Evolutionary conservation across 2,113 vertebrate genomes (phyloP).

Genomic region (Anhinga rufa): DNA sequence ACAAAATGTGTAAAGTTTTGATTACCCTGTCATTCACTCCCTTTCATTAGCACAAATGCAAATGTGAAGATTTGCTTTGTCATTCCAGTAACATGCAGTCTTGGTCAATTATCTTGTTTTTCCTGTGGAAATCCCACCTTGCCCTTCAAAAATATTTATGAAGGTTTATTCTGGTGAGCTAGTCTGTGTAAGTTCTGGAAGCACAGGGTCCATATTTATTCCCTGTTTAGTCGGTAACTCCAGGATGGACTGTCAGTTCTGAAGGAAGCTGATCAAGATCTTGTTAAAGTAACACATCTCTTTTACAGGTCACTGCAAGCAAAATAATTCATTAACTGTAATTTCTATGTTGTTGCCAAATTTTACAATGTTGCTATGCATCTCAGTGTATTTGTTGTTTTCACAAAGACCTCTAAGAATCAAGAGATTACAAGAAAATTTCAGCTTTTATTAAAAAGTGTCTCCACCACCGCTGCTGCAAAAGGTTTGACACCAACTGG

Average conservation of each 20-base stretch:
- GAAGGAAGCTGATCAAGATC: not conserved
- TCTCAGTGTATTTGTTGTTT: not conserved
- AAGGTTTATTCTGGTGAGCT: not conserved
- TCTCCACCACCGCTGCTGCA: not conserved
- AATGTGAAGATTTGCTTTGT: not conserved
- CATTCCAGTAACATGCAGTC: not conserved
- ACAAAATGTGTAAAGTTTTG: not conserved
- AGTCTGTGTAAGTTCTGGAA: not conserved
- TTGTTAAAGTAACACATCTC: not conserved
- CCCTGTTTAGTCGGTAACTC: not conserved
- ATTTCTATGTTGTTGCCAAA: not conserved
- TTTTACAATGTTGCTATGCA: not conserved
- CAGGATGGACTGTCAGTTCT: not conserved
- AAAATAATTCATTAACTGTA: not conserved
- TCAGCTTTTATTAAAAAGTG: not conserved
- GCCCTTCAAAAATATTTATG: not conserved
- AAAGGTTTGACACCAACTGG: not conserved
- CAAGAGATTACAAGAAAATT: not conserved
- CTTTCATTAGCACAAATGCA: not conserved
- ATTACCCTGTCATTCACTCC: not conserved
- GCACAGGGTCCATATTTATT: not conserved
- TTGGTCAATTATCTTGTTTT: not conserved
- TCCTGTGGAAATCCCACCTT: not conserved
- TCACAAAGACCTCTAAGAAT: not conserved
- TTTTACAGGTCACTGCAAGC: not conserved